Percentiles rank a stretch among this genome's conserved stretches.
Conservation (phyloP, 2,888 invertebrate genomes). For the Lasioglossum leucozonium region DNA sequence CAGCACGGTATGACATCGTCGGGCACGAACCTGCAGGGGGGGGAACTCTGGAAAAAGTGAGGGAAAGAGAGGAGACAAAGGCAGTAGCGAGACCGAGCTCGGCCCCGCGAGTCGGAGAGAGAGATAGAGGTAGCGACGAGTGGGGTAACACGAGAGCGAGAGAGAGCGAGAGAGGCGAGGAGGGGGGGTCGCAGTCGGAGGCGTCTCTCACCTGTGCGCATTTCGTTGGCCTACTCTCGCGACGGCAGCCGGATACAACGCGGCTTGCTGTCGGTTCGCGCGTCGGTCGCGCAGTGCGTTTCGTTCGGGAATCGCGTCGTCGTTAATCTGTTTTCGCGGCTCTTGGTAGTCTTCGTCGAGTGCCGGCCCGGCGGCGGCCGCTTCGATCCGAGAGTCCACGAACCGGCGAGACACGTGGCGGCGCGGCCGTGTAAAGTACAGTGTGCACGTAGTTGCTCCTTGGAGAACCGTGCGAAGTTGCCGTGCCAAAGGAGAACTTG, state of each 20-base stretch:
- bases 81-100: background rate
- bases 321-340: background rate
- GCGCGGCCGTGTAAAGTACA: no score
- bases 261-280: slow-evolving; percentile 41
- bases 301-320: background rate
- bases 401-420: background rate
- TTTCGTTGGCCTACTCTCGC: slow-evolving; percentile 78
- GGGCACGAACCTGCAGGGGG: slow-evolving; percentile 23
- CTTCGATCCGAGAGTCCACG: background rate
- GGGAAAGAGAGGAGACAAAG: slow-evolving; percentile 28
- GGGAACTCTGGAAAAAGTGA: background rate
- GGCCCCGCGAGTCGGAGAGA: background rate
- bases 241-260: slow-evolving; percentile 69
- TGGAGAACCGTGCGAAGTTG: no score
- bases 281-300: slow-evolving; percentile 28
- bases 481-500: background rate
- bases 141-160: slow-evolving; percentile 31
- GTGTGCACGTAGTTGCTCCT: no score
- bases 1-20: slow-evolving; percentile 47
- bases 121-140: slow-evolving; percentile 7
- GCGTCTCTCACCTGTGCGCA: slow-evolving; percentile 79
- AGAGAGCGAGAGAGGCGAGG: no score
- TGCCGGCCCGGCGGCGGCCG: no score
- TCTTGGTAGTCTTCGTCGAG: background rate
- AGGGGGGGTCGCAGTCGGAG: slow-evolving; percentile 48